Evolutionary conservation across 2,113 vertebrate genomes (phyloP).

Genomic region (Embiotoca jacksoni): DNA sequence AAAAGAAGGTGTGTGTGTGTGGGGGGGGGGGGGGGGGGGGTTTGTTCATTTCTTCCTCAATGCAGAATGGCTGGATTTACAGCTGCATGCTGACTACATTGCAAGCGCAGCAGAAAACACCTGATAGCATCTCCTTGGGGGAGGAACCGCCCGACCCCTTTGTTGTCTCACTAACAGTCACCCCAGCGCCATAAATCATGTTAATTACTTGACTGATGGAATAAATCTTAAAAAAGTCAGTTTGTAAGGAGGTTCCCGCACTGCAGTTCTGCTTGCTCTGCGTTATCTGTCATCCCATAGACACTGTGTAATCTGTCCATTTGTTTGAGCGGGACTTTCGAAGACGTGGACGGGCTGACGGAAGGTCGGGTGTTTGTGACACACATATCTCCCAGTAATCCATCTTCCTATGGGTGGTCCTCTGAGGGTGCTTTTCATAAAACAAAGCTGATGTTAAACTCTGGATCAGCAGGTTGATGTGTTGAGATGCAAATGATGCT

Average conservation of each 20-base stretch:
- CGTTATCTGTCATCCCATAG: conserved; percentile 82
- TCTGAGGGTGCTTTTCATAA: conserved; percentile 47
- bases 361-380: conserved; percentile 69
- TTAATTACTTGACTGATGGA: conserved; percentile 88
- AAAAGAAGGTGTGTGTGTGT: conserved; percentile 36
- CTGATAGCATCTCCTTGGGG: conserved; percentile 88
- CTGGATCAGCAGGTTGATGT: conserved; percentile 57
- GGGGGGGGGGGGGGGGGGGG: conserved; percentile 14
- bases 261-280: conserved; percentile 79
- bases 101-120: conserved; percentile 88
- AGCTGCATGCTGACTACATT: conserved; percentile 85
- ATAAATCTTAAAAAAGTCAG: conserved; percentile 84
- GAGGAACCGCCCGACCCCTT: conserved; percentile 80
- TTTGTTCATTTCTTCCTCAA: conserved; percentile 70
- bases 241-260: conserved; percentile 77
- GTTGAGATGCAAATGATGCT: conserved; percentile 63
- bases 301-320: conserved; percentile 84
- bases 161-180: conserved; percentile 86
- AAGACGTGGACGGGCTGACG: conserved; percentile 68
- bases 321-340: conserved; percentile 77
- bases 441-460: conserved; percentile 67
- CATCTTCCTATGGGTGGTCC: conserved; percentile 83
- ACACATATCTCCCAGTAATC: conserved; percentile 75
- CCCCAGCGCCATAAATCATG: conserved; percentile 85
- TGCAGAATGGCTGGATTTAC: conserved; percentile 86